Evolutionary conservation across 1,140 invertebrate genomes (phyloP), one percentile per base, ranked within the genome.

Genomic region (Drosophila teissieri): DNA sequence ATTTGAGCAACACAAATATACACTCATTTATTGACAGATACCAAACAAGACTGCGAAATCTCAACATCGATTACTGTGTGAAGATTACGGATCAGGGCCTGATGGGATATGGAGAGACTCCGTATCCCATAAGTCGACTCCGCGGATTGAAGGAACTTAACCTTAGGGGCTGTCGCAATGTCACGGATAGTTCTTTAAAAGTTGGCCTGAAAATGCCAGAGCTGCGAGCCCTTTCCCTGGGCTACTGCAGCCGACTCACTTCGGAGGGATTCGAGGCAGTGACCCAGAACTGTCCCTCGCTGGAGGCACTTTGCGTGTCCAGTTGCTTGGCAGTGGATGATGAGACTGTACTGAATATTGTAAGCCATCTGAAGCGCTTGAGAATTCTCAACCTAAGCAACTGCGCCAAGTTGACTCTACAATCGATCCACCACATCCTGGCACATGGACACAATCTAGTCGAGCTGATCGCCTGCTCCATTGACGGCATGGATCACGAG

Each of bases 301-400:
- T 91, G 34, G 84, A 91, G 24, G 22, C 39, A 4, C 46, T 91
- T 0, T 78, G 69, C n/a, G 31, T 91, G 24, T 65, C 80, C 15
- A 91, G 89, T 42, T 91, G 89, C 19, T 24, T 73, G 10, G 6
- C 74, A 6, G 24, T 91, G 5, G 73, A 80, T 15, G 84, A 91
- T 52, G 78, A 83, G 12, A 76, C 79, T 0, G 80, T 91, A 46
- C 42, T 48, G 3, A 22, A 54, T 15, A 42, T 80, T 10, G 48
- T 70, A 7, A 19, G 45, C 27, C 64, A 79, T 51, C 39, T 91
- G 11, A 83, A 74, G 15, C 75, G 89, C 1, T 39, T 91, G 52
- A 68, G 89, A 7, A 37, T 46, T 6, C 62, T 91, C 2, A 89
- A 78, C 39, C 34, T 91, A 11, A 91, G 84, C 53, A 91, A 91